These are phyloP conservation scores for Sesamia nonagrioides DNA, from an alignment of 1,140 invertebrate species.

Conservation along the genomic window DNA sequence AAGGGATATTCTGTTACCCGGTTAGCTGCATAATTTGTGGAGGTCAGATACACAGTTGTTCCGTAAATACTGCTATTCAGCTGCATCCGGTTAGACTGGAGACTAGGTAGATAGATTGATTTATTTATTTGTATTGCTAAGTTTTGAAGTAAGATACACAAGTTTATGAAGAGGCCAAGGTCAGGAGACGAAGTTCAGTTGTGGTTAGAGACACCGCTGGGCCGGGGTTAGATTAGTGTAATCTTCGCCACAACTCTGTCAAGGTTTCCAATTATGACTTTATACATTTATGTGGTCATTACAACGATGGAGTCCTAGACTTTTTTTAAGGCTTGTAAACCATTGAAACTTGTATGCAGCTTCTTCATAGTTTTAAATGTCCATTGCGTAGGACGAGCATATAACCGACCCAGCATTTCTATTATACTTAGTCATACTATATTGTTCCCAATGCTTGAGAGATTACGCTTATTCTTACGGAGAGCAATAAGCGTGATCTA, in stretches of 20 bases:
- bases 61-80: too few relatives aligned
- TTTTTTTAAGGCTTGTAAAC: not conserved
- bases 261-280: constrained; percentile 63
- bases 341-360: not conserved
- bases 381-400: too few relatives aligned
- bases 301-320: constrained; percentile 28
- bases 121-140: not conserved
- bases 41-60: too few relatives aligned
- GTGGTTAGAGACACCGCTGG: constrained; percentile 60
- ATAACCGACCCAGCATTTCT: too few relatives aligned
- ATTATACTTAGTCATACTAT: too few relatives aligned
- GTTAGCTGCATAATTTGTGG: too few relatives aligned
- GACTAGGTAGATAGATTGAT: not conserved
- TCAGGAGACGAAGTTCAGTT: constrained; percentile 64
- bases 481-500: too few relatives aligned
- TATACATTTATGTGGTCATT: constrained; percentile 51
- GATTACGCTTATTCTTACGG: too few relatives aligned
- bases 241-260: constrained; percentile 70
- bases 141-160: constrained; percentile 13
- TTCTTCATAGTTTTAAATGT: too few relatives aligned
- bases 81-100: too few relatives aligned
- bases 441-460: too few relatives aligned
- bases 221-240: constrained; percentile 70
- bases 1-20: too few relatives aligned
- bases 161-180: constrained; percentile 54